phyloP scores from a whole-genome alignment of 2,797 vertebrate genomes.

The Xiphorhynchus erythropygius region DNA sequence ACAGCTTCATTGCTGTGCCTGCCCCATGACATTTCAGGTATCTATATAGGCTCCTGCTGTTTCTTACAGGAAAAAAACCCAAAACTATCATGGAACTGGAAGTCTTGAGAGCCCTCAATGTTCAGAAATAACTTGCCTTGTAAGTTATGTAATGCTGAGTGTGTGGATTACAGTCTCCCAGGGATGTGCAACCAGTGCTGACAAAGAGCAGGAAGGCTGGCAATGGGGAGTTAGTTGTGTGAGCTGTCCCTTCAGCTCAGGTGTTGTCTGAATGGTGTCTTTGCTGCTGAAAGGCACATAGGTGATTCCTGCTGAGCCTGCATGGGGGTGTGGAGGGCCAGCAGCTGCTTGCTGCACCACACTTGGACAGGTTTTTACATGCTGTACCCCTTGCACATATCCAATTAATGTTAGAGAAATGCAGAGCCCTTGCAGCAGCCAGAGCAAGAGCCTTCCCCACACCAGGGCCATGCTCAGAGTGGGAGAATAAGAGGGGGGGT shows the following conservation, averaged over 20 bases:
- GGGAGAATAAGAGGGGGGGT: neutral
- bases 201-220: neutral
- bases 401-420: neutral
- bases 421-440: neutral
- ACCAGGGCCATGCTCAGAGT: fast-evolving
- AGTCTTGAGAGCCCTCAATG: neutral
- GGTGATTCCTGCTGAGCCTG: neutral
- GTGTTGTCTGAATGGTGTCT: neutral
- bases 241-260: neutral
- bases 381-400: neutral
- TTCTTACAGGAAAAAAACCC: neutral
- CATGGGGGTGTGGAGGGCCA: neutral
- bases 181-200: neutral
- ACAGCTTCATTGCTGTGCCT: neutral
- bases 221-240: fast-evolving
- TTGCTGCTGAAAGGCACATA: neutral
- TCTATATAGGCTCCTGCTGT: neutral
- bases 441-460: neutral
- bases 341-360: neutral
- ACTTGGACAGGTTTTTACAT: fast-evolving
- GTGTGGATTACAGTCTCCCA: neutral
- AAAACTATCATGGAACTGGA: fast-evolving
- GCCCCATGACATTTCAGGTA: neutral
- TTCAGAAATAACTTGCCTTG: neutral
- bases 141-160: neutral